Percentiles rank a stretch among this genome's conserved stretches.
Conservation (phyloP, 2,888 invertebrate species). For the Heteropelma amictum region DNA sequence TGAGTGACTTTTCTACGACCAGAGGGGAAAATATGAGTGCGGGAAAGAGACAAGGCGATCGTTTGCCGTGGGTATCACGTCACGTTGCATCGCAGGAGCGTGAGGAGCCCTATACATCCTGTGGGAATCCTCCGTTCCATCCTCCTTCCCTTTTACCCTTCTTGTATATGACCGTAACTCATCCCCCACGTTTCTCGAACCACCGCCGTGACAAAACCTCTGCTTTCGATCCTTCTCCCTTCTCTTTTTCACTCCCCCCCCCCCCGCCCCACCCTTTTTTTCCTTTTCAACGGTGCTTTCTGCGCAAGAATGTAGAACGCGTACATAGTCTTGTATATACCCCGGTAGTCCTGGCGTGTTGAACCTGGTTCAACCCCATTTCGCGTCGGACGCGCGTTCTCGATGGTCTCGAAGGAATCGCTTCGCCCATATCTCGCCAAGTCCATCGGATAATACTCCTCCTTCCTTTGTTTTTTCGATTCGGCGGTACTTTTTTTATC, state of each 20-base stretch:
- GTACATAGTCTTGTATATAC: slow-evolving; percentile 22
- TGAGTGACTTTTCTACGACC: slow-evolving; percentile 42
- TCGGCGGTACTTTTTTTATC: neutral
- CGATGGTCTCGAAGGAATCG: slow-evolving; percentile 45
- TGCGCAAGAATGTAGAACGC: slow-evolving; percentile 26
- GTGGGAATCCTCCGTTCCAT: slow-evolving; percentile 58
- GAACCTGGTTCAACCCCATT: slow-evolving; percentile 59
- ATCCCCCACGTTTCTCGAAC: slow-evolving; percentile 34
- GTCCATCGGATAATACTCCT: slow-evolving; percentile 12
- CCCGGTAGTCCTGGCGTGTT: slow-evolving; percentile 41
- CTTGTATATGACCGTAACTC: slow-evolving; percentile 40
- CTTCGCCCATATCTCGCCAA: slow-evolving; percentile 17
- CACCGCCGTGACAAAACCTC: slow-evolving; percentile 34
- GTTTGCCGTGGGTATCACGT: slow-evolving; percentile 67
- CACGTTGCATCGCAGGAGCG: slow-evolving; percentile 72
- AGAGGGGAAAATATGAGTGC: slow-evolving; percentile 26
- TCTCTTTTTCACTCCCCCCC: neutral
- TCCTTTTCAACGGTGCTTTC: neutral
- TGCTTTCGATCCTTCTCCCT: slow-evolving; percentile 27
- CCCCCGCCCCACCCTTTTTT: neutral
- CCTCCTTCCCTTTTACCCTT: slow-evolving; percentile 50
- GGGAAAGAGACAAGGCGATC: slow-evolving; percentile 35
- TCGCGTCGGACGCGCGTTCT: slow-evolving; percentile 50
- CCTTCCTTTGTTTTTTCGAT: neutral
- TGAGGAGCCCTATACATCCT: slow-evolving; percentile 64